phyloP scores from a whole-genome alignment of 2,888 invertebrate species.

The Drosophila niveifrons region DNA sequence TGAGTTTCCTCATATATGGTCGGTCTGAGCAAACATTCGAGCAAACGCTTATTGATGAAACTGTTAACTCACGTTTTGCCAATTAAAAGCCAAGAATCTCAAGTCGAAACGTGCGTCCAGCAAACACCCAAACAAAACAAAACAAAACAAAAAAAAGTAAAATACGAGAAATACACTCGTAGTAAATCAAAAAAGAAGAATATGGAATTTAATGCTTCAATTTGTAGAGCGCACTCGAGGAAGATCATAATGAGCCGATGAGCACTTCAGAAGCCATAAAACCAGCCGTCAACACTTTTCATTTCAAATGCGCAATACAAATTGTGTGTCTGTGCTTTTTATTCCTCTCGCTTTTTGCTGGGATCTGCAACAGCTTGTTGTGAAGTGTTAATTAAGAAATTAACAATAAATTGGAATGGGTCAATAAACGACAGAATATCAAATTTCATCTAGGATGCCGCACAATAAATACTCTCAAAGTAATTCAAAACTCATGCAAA shows the following conservation, averaged over 20 bases:
- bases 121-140: constrained; percentile 59
- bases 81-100: constrained; percentile 71
- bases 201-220: constrained; percentile 71
- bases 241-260: constrained; percentile 64
- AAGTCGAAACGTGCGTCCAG: constrained; percentile 65
- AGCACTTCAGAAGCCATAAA: constrained; percentile 56
- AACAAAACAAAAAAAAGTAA: background rate
- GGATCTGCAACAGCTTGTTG: constrained; percentile 35
- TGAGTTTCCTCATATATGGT: constrained; percentile 67
- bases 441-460: background rate
- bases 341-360: constrained; percentile 3
- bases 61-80: constrained; percentile 78
- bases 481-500: background rate
- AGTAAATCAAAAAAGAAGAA: background rate
- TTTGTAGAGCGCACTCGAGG: constrained; percentile 72
- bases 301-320: constrained; percentile 73
- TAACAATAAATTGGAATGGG: constrained; percentile 56
- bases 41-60: constrained; percentile 67
- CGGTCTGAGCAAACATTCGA: constrained; percentile 17
- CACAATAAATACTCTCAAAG: constrained; percentile 9
- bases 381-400: constrained; percentile 77
- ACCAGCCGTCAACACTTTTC: constrained; percentile 69
- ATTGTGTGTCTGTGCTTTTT: constrained; percentile 19
- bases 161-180: constrained; percentile 12
- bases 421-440: constrained; percentile 51